Conservation (phyloP, 2,888 invertebrate species). For the Diadegma fenestrale region DNA sequence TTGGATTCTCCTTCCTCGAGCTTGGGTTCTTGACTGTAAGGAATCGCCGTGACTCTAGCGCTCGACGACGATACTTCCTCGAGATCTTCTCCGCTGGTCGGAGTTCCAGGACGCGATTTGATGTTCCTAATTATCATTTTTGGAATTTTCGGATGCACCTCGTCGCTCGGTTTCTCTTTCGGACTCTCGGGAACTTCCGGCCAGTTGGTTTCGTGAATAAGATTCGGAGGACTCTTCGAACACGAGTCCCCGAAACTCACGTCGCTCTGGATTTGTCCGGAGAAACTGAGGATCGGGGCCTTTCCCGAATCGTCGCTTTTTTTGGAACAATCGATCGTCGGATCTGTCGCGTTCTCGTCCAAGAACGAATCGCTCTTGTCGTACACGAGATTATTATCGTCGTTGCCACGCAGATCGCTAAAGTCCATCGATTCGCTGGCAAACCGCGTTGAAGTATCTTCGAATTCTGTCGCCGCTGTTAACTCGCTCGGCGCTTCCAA, state of each 20-base stretch:
- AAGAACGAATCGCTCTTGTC: conserved; percentile 42
- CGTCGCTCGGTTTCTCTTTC: conserved; percentile 67
- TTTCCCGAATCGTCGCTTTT: conserved; percentile 41
- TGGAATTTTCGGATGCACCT: conserved; percentile 80
- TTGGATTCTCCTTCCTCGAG: conserved; percentile 65
- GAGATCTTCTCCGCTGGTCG: conserved; percentile 70
- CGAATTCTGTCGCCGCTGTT: conserved; percentile 42
- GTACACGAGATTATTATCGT: conserved; percentile 25
- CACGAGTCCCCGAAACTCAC: conserved; percentile 23
- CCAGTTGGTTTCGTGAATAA: conserved; percentile 67
- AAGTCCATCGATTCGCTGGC: conserved; percentile 69
- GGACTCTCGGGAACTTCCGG: conserved; percentile 78
- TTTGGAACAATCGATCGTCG: conserved; percentile 32
- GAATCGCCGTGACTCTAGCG: conserved; percentile 40
- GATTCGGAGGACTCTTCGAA: conserved; percentile 61
- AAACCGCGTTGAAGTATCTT: conserved; percentile 67
- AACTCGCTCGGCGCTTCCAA: conserved; percentile 41
- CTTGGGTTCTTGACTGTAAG: not conserved
- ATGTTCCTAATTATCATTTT: conserved; percentile 83
- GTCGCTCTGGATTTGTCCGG: conserved; percentile 63
- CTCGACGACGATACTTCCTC: conserved; percentile 53
- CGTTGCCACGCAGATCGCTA: not conserved
- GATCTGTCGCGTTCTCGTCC: conserved; percentile 47
- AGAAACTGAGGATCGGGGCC: conserved; percentile 65
- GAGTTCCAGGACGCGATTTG: conserved; percentile 80